Conservation (phyloP, 2,113 vertebrate species). For the Suricata suricatta region DNA sequence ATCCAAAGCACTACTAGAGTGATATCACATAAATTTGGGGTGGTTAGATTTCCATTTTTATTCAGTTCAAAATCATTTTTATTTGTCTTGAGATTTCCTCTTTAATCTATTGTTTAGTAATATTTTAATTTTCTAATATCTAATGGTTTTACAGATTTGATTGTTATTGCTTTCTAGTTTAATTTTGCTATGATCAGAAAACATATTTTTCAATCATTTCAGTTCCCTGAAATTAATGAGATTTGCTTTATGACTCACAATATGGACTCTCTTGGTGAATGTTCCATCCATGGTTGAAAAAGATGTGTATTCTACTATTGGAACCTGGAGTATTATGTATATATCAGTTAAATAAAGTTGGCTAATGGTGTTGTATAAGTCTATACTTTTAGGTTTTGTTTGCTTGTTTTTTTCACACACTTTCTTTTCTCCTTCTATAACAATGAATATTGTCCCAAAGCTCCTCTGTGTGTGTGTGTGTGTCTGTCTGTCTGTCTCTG, state of each 20-base stretch:
- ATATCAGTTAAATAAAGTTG: background rate
- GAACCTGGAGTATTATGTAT: background rate
- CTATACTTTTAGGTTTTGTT: background rate
- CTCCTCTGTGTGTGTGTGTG: background rate
- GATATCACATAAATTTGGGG: background rate
- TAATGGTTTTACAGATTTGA: background rate
- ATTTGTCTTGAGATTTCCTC: background rate
- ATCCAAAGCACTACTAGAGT: background rate
- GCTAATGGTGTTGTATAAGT: background rate
- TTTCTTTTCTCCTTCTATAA: background rate
- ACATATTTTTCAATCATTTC: background rate
- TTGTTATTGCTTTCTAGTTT: background rate
- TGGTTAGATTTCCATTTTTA: background rate
- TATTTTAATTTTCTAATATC: background rate
- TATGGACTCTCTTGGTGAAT: background rate
- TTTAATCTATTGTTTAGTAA: background rate
- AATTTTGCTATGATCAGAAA: background rate
- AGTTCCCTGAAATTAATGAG: background rate
- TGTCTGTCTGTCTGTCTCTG: background rate
- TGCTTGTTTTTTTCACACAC: background rate
- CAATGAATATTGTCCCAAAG: background rate
- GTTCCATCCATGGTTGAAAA: background rate
- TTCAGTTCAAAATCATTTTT: background rate
- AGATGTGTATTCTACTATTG: background rate
- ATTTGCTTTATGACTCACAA: constrained; percentile 7